A percentile compares a stretch with the other conserved stretches of the same genome.
These are phyloP conservation scores for Pteronotus mesoamericanus DNA, from an alignment of 2,797 vertebrate species.

Conservation along the genomic window DNA sequence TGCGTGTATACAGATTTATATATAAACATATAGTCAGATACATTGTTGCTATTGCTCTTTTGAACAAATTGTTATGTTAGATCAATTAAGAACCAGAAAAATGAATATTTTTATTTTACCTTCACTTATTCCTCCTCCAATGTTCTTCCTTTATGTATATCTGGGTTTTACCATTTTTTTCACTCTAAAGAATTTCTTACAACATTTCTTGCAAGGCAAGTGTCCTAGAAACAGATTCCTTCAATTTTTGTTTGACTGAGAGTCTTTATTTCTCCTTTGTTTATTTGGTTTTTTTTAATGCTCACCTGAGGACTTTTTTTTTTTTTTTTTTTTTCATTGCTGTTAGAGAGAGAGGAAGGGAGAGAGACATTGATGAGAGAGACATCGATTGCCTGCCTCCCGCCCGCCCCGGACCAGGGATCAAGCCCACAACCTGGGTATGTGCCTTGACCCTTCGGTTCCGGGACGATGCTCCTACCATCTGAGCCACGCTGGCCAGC, in stretches of 20 bases:
- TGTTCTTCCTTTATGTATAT: not conserved
- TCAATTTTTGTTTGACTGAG: not conserved
- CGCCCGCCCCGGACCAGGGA: not conserved
- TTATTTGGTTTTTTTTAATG: too few species aligned
- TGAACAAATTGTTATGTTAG: too few species aligned
- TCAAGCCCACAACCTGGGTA: not conserved
- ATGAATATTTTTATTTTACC: too few species aligned
- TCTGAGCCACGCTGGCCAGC: not conserved
- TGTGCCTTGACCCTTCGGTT: not conserved
- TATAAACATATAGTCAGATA: not conserved
- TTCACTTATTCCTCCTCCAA: too few species aligned
- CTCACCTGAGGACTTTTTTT: too few species aligned
- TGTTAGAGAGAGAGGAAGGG: too few species aligned
- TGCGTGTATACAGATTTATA: not conserved
- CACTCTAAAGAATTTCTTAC: not conserved
- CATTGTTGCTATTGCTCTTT: too few species aligned
- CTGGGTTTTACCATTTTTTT: not conserved
- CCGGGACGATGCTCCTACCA: not conserved
- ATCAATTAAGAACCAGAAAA: too few species aligned
- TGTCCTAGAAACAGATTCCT: not conserved
- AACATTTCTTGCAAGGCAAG: not conserved
- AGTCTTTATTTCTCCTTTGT: not conserved
- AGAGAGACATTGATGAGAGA: too few species aligned
- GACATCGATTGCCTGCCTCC: too few species aligned
- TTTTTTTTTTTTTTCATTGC: too few species aligned